Base-by-base conservation (phyloP, 2,888 invertebrate species). In the Lissonota sp. region DNA sequence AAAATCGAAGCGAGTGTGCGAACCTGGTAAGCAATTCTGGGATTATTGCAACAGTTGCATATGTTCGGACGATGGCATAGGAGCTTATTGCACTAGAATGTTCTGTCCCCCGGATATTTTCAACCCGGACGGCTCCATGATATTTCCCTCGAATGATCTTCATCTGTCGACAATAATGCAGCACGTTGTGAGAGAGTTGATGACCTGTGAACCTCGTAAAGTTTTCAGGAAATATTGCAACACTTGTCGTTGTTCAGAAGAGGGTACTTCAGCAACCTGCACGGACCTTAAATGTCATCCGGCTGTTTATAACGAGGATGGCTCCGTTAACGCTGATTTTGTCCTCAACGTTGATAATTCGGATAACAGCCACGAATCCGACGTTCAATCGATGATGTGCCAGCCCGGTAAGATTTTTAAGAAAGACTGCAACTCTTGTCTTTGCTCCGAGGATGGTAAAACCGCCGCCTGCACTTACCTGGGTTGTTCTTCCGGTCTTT, bases 21-120 rank as follows among this genome's bases (percentile, higher is more conserved):
- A 58, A 2, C 86, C 88, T 10, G 84, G 84, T 7, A 71, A 71
- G 6, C 16, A 16, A 1, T 85, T 84, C 64, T 82, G 80, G 14
- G 58, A 94, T 77, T 94, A 94, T 72, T 95, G 95, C 90, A 95
- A 95, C 86, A 94, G 93, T 88, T 95, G 95, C 86, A 93, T 93
- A 12, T 95, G 95, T 86, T 94, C 94, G 75, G 88, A 92, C n/a
- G 94, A 94, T 66, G 82, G 82, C 6, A 16, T 14, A 14, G 16
- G n/a, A 0, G 42, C 42, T 3, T 14, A 2, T 5, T 88, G 88
- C 53, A 87, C 86, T 2, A 79, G 42, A 40, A 83, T 76, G 69
- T 64, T 42, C 10, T 87, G 87, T 26, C 82, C 87, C 2, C 82
- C 72, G 0, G 69, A 64, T 6, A 44, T 83, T 12, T 86, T 75